These are phyloP conservation scores for Gavialis gangeticus DNA, from an alignment of 2,113 vertebrate species.

Conservation along the genomic window DNA sequence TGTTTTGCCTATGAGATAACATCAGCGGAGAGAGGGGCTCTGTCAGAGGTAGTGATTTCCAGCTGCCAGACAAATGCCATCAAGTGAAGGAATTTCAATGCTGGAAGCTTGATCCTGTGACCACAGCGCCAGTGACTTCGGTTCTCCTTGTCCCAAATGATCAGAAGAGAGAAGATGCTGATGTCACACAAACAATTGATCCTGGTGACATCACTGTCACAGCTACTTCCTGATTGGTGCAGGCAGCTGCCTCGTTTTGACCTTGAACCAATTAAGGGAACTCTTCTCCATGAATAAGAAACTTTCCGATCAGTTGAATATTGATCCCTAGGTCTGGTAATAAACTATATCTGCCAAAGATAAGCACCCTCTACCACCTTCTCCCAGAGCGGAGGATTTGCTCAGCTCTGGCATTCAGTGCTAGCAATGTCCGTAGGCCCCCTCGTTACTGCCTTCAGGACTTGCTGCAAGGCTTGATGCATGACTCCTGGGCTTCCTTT, in stretches of 20 bases:
- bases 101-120: conserved; percentile 21
- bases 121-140: neutral
- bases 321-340: neutral
- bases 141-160: neutral
- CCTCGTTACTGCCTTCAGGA: neutral
- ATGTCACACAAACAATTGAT: neutral
- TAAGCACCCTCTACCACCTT: too few species aligned
- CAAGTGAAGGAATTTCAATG: neutral
- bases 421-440: neutral
- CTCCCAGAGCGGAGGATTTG: neutral
- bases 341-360: neutral
- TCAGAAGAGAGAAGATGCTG: neutral
- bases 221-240: neutral
- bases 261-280: neutral
- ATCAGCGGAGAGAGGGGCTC: conserved; percentile 35
- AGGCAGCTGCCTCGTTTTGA: neutral
- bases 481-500: neutral
- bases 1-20: conserved; percentile 49
- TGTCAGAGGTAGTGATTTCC: conserved; percentile 47
- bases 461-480: too few species aligned
- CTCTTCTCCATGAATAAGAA: neutral
- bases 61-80: conserved; percentile 53
- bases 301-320: neutral
- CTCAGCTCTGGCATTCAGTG: neutral
- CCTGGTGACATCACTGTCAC: neutral